A percentile compares a stretch with the other conserved stretches of the same genome.
Conservation (phyloP, 2,888 invertebrate genomes). For the Anarsia innoxiella region DNA sequence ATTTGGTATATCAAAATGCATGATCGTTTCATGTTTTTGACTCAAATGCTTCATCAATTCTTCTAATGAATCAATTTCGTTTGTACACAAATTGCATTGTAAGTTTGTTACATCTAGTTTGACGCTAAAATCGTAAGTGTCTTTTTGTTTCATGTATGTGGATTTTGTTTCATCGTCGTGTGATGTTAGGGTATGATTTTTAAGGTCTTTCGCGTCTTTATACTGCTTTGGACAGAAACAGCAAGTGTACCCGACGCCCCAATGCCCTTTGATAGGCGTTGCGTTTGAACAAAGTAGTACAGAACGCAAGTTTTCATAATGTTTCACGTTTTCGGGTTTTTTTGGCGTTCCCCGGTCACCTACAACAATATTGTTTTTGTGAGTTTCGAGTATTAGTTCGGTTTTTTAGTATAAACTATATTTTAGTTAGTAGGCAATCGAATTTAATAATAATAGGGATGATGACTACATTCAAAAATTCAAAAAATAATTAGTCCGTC, state of each 20-base stretch:
- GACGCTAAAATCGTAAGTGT: conserved; percentile 34
- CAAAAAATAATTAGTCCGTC: too few relatives aligned
- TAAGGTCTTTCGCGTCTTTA: conserved; percentile 44
- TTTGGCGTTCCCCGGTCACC: neutral
- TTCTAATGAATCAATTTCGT: conserved; percentile 30
- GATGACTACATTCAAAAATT: too few relatives aligned
- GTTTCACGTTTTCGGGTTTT: conserved; percentile 31
- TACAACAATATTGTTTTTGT: conserved; percentile 6
- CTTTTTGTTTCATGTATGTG: conserved; percentile 29
- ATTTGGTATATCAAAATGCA: conserved; percentile 50
- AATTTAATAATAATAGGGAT: neutral
- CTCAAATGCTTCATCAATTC: conserved; percentile 40
- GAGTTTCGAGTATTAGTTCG: too few relatives aligned
- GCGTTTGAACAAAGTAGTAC: conserved; percentile 51
- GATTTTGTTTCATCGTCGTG: conserved; percentile 33
- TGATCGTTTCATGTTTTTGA: conserved; percentile 34
- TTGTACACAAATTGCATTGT: conserved; percentile 37
- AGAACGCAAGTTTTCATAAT: conserved; percentile 42
- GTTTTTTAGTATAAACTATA: neutral
- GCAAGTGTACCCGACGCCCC: conserved; percentile 45
- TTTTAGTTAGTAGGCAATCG: neutral
- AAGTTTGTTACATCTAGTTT: conserved; percentile 45
- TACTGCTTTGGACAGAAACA: conserved; percentile 44
- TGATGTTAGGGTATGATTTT: conserved; percentile 29
- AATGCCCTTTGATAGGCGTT: conserved; percentile 49